Base-by-base conservation (phyloP, 2,888 invertebrate species). In the Sphaeridia pumilis region DNA sequence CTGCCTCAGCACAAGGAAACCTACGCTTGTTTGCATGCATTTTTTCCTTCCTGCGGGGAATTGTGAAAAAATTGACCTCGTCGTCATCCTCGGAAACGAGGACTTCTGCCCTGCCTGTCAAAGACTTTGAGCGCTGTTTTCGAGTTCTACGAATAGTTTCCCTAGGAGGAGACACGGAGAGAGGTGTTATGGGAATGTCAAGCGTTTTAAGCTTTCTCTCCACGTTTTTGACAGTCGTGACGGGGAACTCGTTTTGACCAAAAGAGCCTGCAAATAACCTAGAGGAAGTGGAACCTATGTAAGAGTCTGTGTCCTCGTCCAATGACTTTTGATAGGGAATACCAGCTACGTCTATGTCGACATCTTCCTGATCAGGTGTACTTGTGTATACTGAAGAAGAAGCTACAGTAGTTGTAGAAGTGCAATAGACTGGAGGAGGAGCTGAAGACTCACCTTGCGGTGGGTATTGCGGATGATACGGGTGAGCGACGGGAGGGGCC, bases 191-290 rank as follows among this genome's bases (percentile, higher is more conserved):
- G 17, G 52, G 36, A 5, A 22, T 12, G 17, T 52, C 52, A 12
- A 52, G 31, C 28, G 46, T 46, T 43, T 52, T 52, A 17, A 52
- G 43, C 36, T 52, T 52, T 43, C 46, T 41, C 52, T 52, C 52
- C 20, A 52, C 46, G 34, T 47, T 47, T 43, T 47, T 52, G 3
- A 34, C 28, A 3, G 52, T 52, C 1, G 52, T 52, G 2, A 52
- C 52, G 22, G 52, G 52, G 25, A 52, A 52, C 34, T 52, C 52
- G 47, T 52, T 41, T 31, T 52, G 52, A 26, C 52, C 52, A 31
- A 52, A 52, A 10, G 44, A 44, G 14, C 24, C 14, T 42, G 46
- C 52, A 47, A 52, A 52, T 10, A 42, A 21, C 24, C 46, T 45
- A 3, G 46, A 46, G n/a, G 24, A 44, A 7, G n/a, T 26, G 24